Percentiles rank a stretch among this genome's conserved stretches.
These are phyloP conservation scores for Scleropages formosus DNA, from an alignment of 2,797 vertebrate genomes.

Conservation along the genomic window DNA sequence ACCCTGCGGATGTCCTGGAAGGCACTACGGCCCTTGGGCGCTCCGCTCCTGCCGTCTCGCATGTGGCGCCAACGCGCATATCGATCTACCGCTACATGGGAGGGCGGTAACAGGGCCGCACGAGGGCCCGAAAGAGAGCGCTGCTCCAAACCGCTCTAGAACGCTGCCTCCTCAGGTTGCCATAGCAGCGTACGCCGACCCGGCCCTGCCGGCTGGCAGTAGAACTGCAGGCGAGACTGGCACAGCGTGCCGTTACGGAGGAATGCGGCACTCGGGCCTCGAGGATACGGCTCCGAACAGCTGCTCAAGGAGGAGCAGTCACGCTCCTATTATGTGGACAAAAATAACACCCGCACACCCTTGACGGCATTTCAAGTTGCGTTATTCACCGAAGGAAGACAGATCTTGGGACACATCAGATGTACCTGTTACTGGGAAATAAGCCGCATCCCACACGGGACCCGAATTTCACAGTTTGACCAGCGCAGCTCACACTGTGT, in stretches of 20 bases:
- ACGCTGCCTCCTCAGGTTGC: slow-evolving; percentile 12
- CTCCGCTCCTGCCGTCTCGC: background rate
- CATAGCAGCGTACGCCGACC: background rate
- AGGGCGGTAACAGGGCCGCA: slow-evolving; percentile 1
- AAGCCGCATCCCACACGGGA: too few relatives aligned
- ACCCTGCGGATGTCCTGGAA: background rate
- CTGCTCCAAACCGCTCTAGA: slow-evolving; percentile 26
- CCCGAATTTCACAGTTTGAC: too few relatives aligned
- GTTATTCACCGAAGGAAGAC: too few relatives aligned
- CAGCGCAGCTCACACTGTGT: too few relatives aligned
- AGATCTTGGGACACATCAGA: too few relatives aligned
- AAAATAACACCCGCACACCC: too few relatives aligned
- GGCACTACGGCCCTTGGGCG: background rate
- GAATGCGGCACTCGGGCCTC: background rate
- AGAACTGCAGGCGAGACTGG: background rate
- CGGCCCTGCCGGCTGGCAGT: background rate
- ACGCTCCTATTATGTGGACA: too few relatives aligned
- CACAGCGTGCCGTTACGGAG: background rate
- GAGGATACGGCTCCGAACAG: too few relatives aligned
- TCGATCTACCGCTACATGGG: slow-evolving; percentile 26
- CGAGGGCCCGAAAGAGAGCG: slow-evolving; percentile 17
- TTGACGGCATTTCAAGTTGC: too few relatives aligned
- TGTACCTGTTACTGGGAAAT: too few relatives aligned
- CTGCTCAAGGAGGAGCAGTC: too few relatives aligned
- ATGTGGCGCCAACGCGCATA: slow-evolving; percentile 21